These are phyloP conservation scores for Pammene aurita DNA, from an alignment of 2,888 invertebrate genomes.

Conservation along the genomic window DNA sequence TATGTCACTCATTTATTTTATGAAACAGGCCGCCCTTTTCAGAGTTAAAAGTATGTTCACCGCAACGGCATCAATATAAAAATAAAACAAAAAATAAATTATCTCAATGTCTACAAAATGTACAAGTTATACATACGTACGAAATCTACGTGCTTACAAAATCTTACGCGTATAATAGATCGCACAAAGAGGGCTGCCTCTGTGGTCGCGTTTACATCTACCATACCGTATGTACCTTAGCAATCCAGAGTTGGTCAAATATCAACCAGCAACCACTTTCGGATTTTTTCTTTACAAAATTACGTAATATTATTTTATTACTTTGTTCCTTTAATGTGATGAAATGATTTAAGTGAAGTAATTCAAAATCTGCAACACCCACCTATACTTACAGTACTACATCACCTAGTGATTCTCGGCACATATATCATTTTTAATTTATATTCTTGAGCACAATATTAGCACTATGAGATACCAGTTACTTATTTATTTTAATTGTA, in stretches of 20 bases:
- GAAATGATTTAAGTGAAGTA: no score
- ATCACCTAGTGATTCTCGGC: no score
- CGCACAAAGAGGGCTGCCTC: constrained; percentile 46
- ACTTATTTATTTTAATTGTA: no score
- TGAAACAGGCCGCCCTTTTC: constrained; percentile 11
- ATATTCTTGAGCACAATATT: no score
- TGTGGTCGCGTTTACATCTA: constrained; percentile 7
- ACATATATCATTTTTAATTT: no score
- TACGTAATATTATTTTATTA: no score
- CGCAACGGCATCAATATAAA: constrained; percentile 34
- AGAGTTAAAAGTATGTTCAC: constrained; percentile 6
- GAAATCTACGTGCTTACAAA: constrained; percentile 64
- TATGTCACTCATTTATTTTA: neutral
- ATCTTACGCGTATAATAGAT: constrained; percentile 53
- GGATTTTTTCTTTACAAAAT: no score
- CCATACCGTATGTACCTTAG: neutral
- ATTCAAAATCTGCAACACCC: no score
- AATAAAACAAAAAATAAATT: constrained; percentile 53
- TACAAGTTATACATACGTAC: constrained; percentile 59
- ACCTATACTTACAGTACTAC: no score
- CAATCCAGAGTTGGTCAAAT: neutral
- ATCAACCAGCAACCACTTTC: no score
- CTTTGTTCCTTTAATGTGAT: no score
- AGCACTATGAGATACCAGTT: no score
- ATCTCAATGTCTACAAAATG: constrained; percentile 53